Evolutionary conservation across 2,113 vertebrate species (phyloP).

Genomic region (Nymphicus hollandicus): DNA sequence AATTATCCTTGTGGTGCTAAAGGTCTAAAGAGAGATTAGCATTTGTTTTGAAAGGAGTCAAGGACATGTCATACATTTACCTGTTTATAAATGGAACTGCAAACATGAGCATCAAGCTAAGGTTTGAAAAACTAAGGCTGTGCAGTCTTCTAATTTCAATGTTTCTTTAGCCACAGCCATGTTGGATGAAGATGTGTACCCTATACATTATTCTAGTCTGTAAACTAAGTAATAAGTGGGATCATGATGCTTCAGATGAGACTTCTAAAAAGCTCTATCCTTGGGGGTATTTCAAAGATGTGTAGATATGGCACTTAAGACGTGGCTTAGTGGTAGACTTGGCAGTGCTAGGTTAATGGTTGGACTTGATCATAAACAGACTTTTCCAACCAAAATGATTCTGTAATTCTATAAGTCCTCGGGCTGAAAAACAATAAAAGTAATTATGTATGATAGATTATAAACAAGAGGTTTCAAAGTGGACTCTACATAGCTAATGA

Average conservation of each 20-base stretch:
- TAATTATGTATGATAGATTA: not conserved
- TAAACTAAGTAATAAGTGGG: not conserved
- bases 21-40: not conserved
- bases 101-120: not conserved
- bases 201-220: not conserved
- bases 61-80: not conserved
- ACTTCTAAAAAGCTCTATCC: not conserved
- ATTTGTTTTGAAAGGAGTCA: not conserved
- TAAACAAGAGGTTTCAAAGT: not conserved
- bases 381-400: not conserved
- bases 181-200: not conserved
- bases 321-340: not conserved
- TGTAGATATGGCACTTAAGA: no score
- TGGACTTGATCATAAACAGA: not conserved
- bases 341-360: not conserved
- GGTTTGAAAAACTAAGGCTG: not conserved
- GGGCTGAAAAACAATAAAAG: rapidly evolving
- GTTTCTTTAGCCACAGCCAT: not conserved
- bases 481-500: not conserved
- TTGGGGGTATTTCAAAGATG: not conserved
- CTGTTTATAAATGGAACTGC: not conserved
- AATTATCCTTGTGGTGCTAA: not conserved
- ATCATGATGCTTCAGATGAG: not conserved
- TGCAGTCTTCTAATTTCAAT: not conserved
- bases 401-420: not conserved